These are phyloP conservation scores for Subacronicta megacephala DNA, from an alignment of 2,888 invertebrate genomes.

Conservation along the genomic window DNA sequence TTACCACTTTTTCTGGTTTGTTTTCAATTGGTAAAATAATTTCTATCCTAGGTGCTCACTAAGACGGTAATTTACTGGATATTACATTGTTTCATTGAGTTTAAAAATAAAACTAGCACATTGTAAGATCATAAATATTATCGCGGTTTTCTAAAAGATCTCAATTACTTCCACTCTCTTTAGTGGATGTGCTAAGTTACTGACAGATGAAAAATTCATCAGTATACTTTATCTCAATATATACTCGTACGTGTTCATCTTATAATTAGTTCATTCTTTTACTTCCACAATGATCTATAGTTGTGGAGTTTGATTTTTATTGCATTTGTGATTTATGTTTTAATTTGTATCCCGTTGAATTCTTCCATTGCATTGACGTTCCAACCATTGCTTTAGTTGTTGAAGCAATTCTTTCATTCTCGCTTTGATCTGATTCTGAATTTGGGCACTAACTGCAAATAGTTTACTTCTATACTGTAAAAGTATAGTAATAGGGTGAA, in stretches of 20 bases:
- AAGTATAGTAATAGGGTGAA: too few relatives aligned
- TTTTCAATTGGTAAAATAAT: conserved; percentile 27
- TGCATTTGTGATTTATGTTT: conserved; percentile 40
- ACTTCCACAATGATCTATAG: conserved; percentile 31
- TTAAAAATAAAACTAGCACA: conserved; percentile 29
- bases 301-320: conserved; percentile 32
- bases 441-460: too few relatives aligned
- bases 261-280: conserved; percentile 14
- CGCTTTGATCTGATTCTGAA: too few relatives aligned
- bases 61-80: conserved; percentile 25
- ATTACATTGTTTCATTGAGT: conserved; percentile 32
- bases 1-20: conserved; percentile 12
- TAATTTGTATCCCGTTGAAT: conserved; percentile 24
- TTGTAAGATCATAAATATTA: conserved; percentile 18
- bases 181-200: conserved; percentile 9
- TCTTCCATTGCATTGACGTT: conserved; percentile 17
- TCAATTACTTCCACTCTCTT: too few relatives aligned
- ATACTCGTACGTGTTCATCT: conserved; percentile 7
- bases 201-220: conserved; percentile 19
- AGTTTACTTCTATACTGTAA: too few relatives aligned
- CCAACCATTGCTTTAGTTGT: too few relatives aligned
- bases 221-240: neutral
- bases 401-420: too few relatives aligned
- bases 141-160: conserved; percentile 29
- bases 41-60: conserved; percentile 19